Conservation (phyloP, 2,888 invertebrate species). For the Rapana venosa region DNA sequence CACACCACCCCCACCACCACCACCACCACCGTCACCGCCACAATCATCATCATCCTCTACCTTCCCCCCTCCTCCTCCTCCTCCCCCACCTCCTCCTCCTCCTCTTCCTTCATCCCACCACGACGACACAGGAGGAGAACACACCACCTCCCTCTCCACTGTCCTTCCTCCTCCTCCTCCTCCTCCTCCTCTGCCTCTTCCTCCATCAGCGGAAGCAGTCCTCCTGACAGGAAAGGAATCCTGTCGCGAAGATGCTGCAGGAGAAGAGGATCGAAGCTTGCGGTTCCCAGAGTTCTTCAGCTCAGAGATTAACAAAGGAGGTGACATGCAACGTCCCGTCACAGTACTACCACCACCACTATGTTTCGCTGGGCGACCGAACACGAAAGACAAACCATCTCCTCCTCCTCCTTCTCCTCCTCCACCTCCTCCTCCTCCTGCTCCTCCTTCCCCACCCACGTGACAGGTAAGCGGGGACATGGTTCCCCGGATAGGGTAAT, state of each 20-base stretch:
- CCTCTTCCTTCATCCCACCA: slow-evolving; percentile 35
- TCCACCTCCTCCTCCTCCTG: neutral
- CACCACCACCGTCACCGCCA: neutral
- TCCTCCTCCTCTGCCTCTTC: neutral
- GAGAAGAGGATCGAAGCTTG: too few species aligned
- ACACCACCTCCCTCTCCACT: slow-evolving; percentile 40
- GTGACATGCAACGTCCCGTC: neutral
- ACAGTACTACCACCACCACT: neutral
- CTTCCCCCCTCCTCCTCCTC: neutral
- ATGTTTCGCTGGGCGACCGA: slow-evolving; percentile 60
- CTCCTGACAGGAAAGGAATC: neutral
- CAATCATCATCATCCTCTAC: slow-evolving; percentile 34
- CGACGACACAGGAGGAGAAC: slow-evolving; percentile 38
- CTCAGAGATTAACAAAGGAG: neutral
- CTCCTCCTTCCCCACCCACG: slow-evolving; percentile 19
- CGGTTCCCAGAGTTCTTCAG: too few species aligned
- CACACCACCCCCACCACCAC: slow-evolving; percentile 56
- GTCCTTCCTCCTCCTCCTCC: neutral
- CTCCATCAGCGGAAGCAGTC: neutral
- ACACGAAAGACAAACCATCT: slow-evolving; percentile 65
- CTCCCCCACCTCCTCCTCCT: slow-evolving; percentile 20
- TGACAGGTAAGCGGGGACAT: slow-evolving; percentile 63
- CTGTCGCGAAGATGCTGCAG: neutral
- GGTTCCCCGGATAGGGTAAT: slow-evolving; percentile 70
- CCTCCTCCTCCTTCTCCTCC: neutral